These are phyloP conservation scores for Schizotus pectinicornis DNA, from an alignment of 2,888 invertebrate genomes.

Conservation along the genomic window DNA sequence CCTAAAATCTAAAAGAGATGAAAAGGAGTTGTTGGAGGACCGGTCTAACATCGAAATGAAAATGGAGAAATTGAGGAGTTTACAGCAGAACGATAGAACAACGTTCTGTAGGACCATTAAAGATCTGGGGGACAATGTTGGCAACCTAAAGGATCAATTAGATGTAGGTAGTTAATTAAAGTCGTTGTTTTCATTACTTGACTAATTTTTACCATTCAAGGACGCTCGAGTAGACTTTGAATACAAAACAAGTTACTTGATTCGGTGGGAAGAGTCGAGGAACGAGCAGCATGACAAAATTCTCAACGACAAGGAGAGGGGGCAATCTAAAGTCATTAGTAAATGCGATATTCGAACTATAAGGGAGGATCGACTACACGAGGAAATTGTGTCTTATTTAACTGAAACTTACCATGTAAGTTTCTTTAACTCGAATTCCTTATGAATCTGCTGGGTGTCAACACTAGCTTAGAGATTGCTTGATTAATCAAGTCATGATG, in stretches of 20 bases:
- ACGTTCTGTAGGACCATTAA: constrained; percentile 20
- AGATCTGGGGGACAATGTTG: constrained; percentile 28
- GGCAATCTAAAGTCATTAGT: constrained; percentile 44
- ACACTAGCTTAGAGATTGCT: too few species aligned
- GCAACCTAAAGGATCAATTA: constrained; percentile 45
- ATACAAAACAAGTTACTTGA: constrained; percentile 46
- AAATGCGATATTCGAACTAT: constrained; percentile 48
- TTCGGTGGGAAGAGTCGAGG: constrained; percentile 54
- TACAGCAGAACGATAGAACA: constrained; percentile 25
- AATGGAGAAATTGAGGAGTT: constrained; percentile 34
- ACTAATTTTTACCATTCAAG: constrained; percentile 36
- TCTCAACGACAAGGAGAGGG: constrained; percentile 45
- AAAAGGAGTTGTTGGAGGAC: constrained; percentile 34
- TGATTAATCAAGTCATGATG: too few species aligned
- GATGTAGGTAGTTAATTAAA: constrained; percentile 36
- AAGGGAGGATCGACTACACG: constrained; percentile 53
- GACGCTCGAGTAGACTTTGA: constrained; percentile 44
- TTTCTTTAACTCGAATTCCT: constrained; percentile 4
- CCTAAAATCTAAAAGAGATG: constrained; percentile 20
- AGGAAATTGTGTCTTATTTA: constrained; percentile 45
- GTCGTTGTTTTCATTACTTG: background rate
- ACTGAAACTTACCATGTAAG: background rate
- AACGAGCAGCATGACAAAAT: constrained; percentile 52
- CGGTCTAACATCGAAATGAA: constrained; percentile 37
- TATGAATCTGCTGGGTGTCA: too few species aligned